Percentiles rank a stretch among this genome's conserved stretches.
phyloP scores from a whole-genome alignment of 2,888 invertebrate genomes.

The Cancer borealis region DNA sequence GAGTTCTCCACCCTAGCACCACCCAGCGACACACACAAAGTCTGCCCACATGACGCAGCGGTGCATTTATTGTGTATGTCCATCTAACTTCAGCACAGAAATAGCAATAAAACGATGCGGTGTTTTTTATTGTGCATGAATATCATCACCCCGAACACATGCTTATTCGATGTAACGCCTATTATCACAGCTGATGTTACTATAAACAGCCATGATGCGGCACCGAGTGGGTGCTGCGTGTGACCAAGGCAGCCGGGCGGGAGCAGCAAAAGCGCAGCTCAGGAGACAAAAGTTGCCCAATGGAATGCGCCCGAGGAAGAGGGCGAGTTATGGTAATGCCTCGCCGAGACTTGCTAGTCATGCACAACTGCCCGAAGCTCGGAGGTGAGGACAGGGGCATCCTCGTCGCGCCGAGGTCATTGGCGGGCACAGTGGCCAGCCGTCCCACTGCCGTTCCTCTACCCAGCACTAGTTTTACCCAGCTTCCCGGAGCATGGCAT shows the following conservation, averaged over 20 bases:
- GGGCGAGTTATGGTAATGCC: constrained; percentile 58
- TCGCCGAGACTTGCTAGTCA: constrained; percentile 55
- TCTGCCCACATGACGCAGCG: background rate
- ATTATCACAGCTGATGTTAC: background rate
- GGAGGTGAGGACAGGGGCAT: constrained; percentile 31
- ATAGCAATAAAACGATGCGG: background rate
- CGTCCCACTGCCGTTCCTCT: background rate
- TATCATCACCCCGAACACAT: background rate
- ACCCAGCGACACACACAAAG: background rate
- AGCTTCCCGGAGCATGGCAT: background rate
- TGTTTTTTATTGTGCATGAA: background rate
- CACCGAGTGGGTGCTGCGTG: background rate
- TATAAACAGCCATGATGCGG: background rate
- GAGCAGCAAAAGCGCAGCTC: background rate
- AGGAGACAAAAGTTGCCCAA: constrained; percentile 5
- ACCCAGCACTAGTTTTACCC: background rate
- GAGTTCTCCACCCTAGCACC: background rate
- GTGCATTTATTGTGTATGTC: background rate
- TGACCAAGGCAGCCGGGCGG: background rate
- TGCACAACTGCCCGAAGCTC: constrained; percentile 47
- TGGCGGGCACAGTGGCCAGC: constrained; percentile 11
- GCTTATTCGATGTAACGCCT: background rate
- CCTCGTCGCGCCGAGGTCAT: constrained; percentile 11
- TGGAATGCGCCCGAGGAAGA: constrained; percentile 51
- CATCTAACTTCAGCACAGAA: background rate